Base-by-base conservation (phyloP, 2,888 invertebrate genomes). In the Dicyrtomina minuta region DNA sequence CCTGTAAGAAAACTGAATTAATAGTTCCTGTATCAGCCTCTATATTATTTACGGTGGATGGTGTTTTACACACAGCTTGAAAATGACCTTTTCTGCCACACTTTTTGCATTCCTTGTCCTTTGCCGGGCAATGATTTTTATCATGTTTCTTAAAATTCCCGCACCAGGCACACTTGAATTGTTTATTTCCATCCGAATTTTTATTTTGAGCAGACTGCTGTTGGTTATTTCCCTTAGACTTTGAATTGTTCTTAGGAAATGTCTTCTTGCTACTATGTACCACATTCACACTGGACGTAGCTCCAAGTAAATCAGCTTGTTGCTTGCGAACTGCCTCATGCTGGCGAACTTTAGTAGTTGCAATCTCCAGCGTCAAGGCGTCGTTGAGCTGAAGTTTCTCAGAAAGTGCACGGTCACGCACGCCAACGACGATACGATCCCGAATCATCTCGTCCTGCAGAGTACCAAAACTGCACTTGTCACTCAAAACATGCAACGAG, bases 341-440 rank as follows among this genome's bases (percentile, higher is more conserved):
- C 26, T 73, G 73, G 13, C 67, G 56, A 13, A 61, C 66, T 56
- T 41, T 66, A 5, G 59, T 55, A 10, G 70, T 53, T 13, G 72
- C 72, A 41, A 53, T 61, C 5, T 41, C 51, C 15, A 74, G 46
- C 1, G 72, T 73, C 39, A 74, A 41, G n/a, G 49, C 59, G 6
- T 58, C 22, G 20, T 67, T 70, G 13, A 74, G 10, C 53, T 73
- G 72, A 4, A 75, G 33, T 59, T 73, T 74, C 61, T 75, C 68
- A 6, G 71, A 66, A 8, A 75, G 44, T 13, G 68, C 26, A 12
- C 71, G 53, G 56, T 76, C 71, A 4, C 43, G 15, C 13, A 77
- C 70, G 5, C 75, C 76, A 0, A 74, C 66, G 0, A 77, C 74
- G 2, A 77, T 71, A n/a, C 73, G 22, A 33, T 77, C 75, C 2